Base-by-base conservation (phyloP, 2,888 invertebrate species). In the Dynastes hyllus region DNA sequence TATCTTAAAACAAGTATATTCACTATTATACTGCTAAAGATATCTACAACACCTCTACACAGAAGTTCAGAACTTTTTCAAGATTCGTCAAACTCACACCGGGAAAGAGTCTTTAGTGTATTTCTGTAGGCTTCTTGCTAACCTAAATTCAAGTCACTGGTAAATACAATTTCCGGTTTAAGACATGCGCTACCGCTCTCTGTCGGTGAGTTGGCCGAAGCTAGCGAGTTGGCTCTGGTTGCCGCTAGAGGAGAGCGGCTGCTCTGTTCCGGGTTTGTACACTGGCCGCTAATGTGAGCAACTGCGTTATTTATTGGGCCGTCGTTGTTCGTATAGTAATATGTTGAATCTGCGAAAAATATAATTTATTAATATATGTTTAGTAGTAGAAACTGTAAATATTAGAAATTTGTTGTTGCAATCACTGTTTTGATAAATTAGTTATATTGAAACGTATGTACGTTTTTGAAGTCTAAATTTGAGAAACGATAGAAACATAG, bases 231-330 rank as follows among this genome's bases (percentile, higher is more conserved):
- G 40, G 94, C 94, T 82, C 94, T 89, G 55, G 94, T 94, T 32
- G 94, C 94, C 80, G 94, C 93, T 84, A 94, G 88, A 77, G 94
- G 94, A 81, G 93, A 93, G 80, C 93, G 91, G 85, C 93, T 92
- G 82, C 92, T 93, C 83, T 92, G 92, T 85, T 92, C 92, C 27
- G 88, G 85, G 37, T 77, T 80, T 67, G 75, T 77, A 63, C 78
- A 80, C 66, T 80, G 81, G 78, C 82, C 83, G 79, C 81, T 82
- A n/a, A 83, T 69, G 79, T 83, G 83, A 65, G 83, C 81, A 81
- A 83, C 83, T 75, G 83, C 82, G 81, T 84, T 86, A 81, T 83
- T 85, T 78, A 85, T 82, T 73, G 86, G 85, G 81, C 86, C 83
- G 80, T 89, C 89, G 87, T 87, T 89, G 89, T 91, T 91, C 84